Evolutionary conservation across 2,797 vertebrate species (phyloP).

Genomic region (Smutsia temminckii): DNA sequence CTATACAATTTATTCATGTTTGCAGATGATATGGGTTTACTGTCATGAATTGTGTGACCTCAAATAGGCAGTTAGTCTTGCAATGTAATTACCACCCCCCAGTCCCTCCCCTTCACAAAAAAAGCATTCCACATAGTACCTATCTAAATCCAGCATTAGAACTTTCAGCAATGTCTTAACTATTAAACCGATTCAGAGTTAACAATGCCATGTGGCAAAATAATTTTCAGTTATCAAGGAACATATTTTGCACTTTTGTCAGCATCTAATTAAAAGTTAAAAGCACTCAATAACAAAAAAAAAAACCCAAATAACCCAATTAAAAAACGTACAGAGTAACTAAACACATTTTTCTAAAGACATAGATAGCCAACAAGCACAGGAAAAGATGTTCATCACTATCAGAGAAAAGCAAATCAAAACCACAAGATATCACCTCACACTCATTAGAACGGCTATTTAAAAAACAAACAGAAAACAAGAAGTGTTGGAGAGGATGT

Average conservation of each 20-base stretch:
- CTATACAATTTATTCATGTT: neutral
- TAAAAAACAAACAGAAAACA: neutral
- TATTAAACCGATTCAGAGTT: neutral
- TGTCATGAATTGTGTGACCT: neutral
- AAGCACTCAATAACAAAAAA: neutral
- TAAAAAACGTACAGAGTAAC: neutral
- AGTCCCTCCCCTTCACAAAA: neutral
- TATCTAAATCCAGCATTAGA: neutral
- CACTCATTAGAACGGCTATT: neutral
- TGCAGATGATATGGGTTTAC: neutral
- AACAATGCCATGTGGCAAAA: neutral
- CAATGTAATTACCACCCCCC: neutral
- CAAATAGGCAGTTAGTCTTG: neutral
- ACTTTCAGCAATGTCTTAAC: neutral
- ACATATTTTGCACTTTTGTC: neutral
- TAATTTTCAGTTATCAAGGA: neutral
- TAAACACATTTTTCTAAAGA: neutral
- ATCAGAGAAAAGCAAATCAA: neutral
- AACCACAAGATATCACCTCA: neutral
- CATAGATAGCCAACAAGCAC: neutral
- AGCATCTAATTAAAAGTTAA: neutral
- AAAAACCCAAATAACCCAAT: neutral
- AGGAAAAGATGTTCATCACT: neutral
- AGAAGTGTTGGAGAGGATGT: neutral
- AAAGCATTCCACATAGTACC: neutral